A percentile compares a stretch with the other conserved stretches of the same genome.
These are phyloP conservation scores for Isurus oxyrinchus DNA, from an alignment of 2,113 vertebrate genomes.

Conservation along the genomic window DNA sequence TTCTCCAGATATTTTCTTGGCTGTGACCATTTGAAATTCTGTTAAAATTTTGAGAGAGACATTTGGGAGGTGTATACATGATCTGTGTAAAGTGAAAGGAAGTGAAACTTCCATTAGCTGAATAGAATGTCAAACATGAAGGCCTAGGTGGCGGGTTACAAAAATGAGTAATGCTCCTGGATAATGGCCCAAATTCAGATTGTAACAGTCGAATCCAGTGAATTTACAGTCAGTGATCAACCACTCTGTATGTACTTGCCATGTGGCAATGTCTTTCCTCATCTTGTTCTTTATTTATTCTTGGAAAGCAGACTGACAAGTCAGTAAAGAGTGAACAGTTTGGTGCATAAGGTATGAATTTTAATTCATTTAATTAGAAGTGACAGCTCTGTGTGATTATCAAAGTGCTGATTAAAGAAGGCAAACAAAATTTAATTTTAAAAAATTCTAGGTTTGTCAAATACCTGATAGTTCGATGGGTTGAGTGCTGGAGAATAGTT, in stretches of 20 bases:
- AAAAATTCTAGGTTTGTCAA: not conserved
- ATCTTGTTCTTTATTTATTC: not conserved
- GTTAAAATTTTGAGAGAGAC: not conserved
- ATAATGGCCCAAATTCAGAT: conserved; percentile 11
- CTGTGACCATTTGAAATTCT: not conserved
- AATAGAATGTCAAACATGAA: not conserved
- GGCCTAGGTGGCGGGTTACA: not conserved
- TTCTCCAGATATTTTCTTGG: not conserved
- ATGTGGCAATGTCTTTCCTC: conserved; percentile 15
- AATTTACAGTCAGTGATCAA: not conserved
- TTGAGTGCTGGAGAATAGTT: not conserved
- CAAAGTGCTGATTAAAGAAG: not conserved
- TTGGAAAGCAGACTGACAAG: not conserved
- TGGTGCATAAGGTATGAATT: not conserved
- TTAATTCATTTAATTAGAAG: not conserved
- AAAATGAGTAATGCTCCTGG: conserved; percentile 5
- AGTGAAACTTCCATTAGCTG: not conserved
- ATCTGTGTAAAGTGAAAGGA: not conserved
- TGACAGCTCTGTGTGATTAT: not conserved
- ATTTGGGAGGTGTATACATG: not conserved
- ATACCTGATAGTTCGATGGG: not conserved
- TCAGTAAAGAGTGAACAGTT: not conserved
- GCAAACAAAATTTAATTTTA: not conserved
- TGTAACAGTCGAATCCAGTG: not conserved
- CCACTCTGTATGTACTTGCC: not conserved